Conservation (phyloP, 2,888 invertebrate genomes). For the Erebia aethiops region DNA sequence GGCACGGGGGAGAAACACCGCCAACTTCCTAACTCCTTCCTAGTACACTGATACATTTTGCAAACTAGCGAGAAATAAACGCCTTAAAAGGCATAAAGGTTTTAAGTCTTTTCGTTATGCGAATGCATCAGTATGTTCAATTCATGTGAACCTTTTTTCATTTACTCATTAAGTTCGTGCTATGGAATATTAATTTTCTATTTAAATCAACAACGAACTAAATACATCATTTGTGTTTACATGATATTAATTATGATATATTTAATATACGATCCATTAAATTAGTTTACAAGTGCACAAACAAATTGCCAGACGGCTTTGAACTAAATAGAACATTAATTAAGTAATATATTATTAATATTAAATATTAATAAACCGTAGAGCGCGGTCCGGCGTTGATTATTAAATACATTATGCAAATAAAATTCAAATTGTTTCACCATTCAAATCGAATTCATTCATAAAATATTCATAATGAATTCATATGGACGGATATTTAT, state of each 20-base stretch:
- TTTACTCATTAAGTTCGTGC: not conserved
- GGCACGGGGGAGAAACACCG: too few relatives aligned
- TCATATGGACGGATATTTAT: constrained; percentile 30
- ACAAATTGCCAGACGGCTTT: constrained; percentile 16
- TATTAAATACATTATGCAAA: constrained; percentile 38
- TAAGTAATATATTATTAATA: too few relatives aligned
- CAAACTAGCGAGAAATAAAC: not conserved
- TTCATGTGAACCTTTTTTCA: not conserved
- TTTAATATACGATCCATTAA: constrained; percentile 1
- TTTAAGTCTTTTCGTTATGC: not conserved
- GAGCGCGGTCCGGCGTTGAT: constrained; percentile 21
- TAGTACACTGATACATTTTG: not conserved
- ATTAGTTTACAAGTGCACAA: constrained; percentile 19
- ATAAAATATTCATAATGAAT: constrained; percentile 30
- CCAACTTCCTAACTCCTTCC: too few relatives aligned
- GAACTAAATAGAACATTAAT: constrained; percentile 31
- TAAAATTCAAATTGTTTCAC: constrained; percentile 40
- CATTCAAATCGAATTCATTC: constrained; percentile 36
- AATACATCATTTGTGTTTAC: not conserved
- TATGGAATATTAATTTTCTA: constrained; percentile 5
- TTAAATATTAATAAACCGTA: constrained; percentile 33
- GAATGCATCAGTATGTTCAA: not conserved
- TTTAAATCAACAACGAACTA: not conserved
- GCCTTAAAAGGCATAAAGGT: not conserved
- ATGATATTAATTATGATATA: constrained; percentile 4